phyloP scores from a whole-genome alignment of 2,797 vertebrate species.

The Aphelocoma californica region DNA sequence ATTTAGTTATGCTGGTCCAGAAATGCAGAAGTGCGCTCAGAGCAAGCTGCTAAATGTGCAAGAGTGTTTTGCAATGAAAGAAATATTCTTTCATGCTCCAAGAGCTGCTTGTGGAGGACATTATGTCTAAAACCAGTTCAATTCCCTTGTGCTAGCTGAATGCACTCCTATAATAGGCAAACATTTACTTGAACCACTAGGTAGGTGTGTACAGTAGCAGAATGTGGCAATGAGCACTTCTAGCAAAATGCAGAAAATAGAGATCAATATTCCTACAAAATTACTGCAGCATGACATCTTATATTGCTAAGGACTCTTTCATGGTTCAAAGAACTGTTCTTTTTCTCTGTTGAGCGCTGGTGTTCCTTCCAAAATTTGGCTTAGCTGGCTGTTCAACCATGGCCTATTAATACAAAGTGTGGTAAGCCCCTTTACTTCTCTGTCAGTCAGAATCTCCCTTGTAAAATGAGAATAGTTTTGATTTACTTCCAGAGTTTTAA shows the following conservation, averaged over 20 bases:
- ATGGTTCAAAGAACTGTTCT: not conserved
- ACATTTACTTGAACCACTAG: not conserved
- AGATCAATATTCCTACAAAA: not conserved
- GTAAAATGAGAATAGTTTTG: not conserved
- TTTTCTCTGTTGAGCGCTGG: not conserved
- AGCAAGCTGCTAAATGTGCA: not conserved
- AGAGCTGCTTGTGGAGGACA: not conserved
- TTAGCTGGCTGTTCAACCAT: not conserved
- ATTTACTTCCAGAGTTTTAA: not conserved
- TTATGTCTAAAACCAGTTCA: fast-evolving
- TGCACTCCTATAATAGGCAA: not conserved
- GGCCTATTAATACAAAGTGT: not conserved
- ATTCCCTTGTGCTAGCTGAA: not conserved
- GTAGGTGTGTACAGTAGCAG: not conserved
- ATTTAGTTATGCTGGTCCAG: not conserved
- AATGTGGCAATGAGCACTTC: not conserved
- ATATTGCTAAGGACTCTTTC: not conserved
- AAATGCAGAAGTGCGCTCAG: not conserved
- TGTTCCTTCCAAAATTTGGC: not conserved
- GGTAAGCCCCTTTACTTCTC: not conserved
- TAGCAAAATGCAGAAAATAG: not conserved
- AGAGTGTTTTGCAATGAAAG: not conserved
- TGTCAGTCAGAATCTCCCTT: not conserved
- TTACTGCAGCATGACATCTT: not conserved
- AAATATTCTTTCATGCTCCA: not conserved